phyloP scores from a whole-genome alignment of 2,113 vertebrate genomes.

The Lates calcarifer region DNA sequence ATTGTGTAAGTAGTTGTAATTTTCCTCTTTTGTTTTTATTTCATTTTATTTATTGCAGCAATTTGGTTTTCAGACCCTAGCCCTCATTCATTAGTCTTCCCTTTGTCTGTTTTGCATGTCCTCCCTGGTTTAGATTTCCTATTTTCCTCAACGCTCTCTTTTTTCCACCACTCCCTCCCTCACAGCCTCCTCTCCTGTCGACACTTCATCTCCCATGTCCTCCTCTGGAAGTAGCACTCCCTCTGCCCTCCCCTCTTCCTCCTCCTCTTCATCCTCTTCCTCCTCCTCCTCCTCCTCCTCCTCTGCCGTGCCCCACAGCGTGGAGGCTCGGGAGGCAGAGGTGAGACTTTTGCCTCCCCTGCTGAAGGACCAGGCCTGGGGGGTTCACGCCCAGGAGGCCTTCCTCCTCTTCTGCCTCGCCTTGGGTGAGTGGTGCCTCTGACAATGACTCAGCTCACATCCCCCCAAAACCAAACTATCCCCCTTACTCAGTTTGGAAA shows the following conservation, averaged over 20 bases:
- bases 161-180: conserved; percentile 69
- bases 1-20: conserved; percentile 17
- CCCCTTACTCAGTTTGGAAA: conserved; percentile 31
- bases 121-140: conserved; percentile 47
- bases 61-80: conserved; percentile 25
- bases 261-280: conserved; percentile 72
- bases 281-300: conserved; percentile 83
- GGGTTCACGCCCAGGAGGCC: conserved; percentile 87
- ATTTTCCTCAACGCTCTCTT: conserved; percentile 83
- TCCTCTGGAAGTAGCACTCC: conserved; percentile 85
- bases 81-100: conserved; percentile 1
- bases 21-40: conserved; percentile 17
- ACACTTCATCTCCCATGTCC: conserved; percentile 89
- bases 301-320: conserved; percentile 83
- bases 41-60: conserved; percentile 64
- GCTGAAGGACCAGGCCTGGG: conserved; percentile 94
- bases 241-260: conserved; percentile 82
- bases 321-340: conserved; percentile 80
- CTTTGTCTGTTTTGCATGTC: conserved; percentile 60
- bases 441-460: conserved; percentile 44
- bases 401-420: conserved; percentile 97
- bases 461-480: background rate
- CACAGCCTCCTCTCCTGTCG: conserved; percentile 87
- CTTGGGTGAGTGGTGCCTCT: conserved; percentile 90
- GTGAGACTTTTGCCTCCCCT: conserved; percentile 92